phyloP scores from a whole-genome alignment of 1,140 invertebrate genomes.

The Meloidogyne exigua region DNA sequence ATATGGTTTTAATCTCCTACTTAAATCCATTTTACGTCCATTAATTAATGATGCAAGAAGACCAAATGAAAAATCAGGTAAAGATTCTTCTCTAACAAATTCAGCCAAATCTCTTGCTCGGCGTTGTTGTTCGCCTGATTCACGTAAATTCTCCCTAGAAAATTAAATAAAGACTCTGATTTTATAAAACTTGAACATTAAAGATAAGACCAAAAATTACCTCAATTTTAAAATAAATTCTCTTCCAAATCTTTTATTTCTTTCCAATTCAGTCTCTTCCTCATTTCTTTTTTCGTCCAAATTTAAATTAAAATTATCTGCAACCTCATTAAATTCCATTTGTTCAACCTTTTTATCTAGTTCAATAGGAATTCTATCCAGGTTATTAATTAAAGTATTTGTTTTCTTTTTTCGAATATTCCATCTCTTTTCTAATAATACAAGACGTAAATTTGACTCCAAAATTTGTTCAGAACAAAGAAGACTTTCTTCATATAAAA shows the following conservation, averaged over 20 bases:
- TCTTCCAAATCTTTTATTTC: not conserved
- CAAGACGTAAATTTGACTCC: constrained; percentile 22
- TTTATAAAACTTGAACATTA: too few relatives aligned
- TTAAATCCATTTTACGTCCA: constrained; percentile 33
- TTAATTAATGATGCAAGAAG: not conserved
- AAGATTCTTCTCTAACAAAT: constrained; percentile 43
- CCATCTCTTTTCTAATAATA: constrained; percentile 35
- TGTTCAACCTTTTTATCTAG: not conserved
- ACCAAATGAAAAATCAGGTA: constrained; percentile 35
- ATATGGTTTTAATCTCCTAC: constrained; percentile 52
- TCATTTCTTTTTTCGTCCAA: not conserved
- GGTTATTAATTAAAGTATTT: too few relatives aligned
- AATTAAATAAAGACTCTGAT: not conserved
- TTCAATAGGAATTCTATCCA: not conserved
- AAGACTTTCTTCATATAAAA: not conserved
- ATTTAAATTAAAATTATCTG: not conserved
- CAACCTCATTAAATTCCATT: too few relatives aligned
- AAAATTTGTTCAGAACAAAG: constrained; percentile 32
- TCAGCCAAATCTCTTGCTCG: constrained; percentile 32
- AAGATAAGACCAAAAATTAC: too few relatives aligned
- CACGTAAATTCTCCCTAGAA: constrained; percentile 33
- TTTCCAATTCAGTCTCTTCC: not conserved
- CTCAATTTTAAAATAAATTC: constrained; percentile 5
- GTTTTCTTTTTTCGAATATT: not conserved
- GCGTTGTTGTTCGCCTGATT: constrained; percentile 13